phyloP scores from a whole-genome alignment of 2,888 invertebrate genomes.

The Muscina levida region DNA sequence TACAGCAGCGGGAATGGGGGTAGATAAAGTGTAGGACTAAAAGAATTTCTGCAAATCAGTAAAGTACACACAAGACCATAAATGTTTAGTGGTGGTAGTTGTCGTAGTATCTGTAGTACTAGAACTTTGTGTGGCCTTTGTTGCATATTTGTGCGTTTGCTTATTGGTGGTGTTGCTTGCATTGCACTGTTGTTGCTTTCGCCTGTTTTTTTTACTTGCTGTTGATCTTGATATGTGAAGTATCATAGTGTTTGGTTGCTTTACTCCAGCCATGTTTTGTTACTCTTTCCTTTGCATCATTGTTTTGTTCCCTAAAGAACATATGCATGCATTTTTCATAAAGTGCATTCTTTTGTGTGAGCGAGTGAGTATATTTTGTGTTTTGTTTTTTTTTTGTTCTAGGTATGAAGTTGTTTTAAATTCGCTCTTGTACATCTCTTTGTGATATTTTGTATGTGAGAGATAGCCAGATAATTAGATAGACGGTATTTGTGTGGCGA shows the following conservation, averaged over 20 bases:
- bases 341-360: background rate
- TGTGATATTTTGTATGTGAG: background rate
- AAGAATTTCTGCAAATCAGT: slow-evolving; percentile 61
- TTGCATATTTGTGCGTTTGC: slow-evolving; percentile 41
- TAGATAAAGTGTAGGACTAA: slow-evolving; percentile 11
- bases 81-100: background rate
- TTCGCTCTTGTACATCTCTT: slow-evolving; percentile 5
- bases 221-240: slow-evolving; percentile 39
- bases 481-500: slow-evolving; percentile 4
- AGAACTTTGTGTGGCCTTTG: slow-evolving; percentile 49
- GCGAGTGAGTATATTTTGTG: background rate
- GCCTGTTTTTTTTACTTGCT: slow-evolving; percentile 36
- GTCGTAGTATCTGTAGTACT: background rate
- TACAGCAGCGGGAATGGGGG: too few relatives aligned
- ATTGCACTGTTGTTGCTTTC: slow-evolving; percentile 42
- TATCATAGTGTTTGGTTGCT: slow-evolving; percentile 53
- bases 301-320: slow-evolving; percentile 12
- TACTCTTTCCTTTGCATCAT: slow-evolving; percentile 27
- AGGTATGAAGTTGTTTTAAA: slow-evolving; percentile 32
- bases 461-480: background rate
- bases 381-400: too few relatives aligned
- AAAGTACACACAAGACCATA: slow-evolving; percentile 39
- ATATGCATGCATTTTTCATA: slow-evolving; percentile 38
- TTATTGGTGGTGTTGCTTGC: slow-evolving; percentile 3
- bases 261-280: slow-evolving; percentile 41